Evolutionary conservation across 1,140 invertebrate genomes (phyloP).

Genomic region (Dinothrombium tinctorium): DNA sequence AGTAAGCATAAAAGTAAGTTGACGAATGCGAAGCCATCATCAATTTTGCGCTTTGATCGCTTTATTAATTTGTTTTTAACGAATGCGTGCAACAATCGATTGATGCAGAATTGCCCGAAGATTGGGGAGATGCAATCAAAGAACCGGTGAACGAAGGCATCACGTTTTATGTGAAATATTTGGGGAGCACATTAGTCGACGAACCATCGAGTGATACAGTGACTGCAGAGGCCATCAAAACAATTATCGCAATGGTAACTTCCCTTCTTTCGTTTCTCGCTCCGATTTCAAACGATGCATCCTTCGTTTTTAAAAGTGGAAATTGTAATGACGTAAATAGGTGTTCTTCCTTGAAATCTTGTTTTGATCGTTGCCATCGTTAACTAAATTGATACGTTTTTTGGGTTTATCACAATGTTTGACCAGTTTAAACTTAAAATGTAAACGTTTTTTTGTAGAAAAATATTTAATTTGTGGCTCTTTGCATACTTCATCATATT

Average conservation of each 20-base stretch:
- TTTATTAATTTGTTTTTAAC: background rate
- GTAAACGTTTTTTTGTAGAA: too few species aligned
- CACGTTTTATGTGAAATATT: slow-evolving; percentile 42
- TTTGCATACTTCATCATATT: too few species aligned
- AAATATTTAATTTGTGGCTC: too few species aligned
- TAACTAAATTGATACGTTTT: background rate
- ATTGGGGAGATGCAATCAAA: slow-evolving; percentile 38
- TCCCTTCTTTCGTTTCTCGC: too few species aligned
- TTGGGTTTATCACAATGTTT: background rate
- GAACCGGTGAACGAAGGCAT: slow-evolving; percentile 32
- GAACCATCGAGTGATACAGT: slow-evolving; percentile 33
- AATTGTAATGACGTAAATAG: background rate
- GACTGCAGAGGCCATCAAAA: slow-evolving; percentile 41
- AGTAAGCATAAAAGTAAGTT: slow-evolving; percentile 14
- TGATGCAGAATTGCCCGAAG: slow-evolving; percentile 44
- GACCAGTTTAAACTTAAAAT: background rate
- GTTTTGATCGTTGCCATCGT: background rate
- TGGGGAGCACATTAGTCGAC: slow-evolving; percentile 41
- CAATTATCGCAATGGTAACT: slow-evolving; percentile 34
- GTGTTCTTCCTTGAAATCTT: background rate
- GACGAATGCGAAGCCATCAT: background rate
- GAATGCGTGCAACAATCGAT: background rate
- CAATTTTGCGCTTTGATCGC: background rate
- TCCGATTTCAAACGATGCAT: too few species aligned
- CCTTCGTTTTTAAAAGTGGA: too few species aligned